Evolutionary conservation across 2,113 vertebrate species (phyloP).

Genomic region (Neopipo cinnamomea): DNA sequence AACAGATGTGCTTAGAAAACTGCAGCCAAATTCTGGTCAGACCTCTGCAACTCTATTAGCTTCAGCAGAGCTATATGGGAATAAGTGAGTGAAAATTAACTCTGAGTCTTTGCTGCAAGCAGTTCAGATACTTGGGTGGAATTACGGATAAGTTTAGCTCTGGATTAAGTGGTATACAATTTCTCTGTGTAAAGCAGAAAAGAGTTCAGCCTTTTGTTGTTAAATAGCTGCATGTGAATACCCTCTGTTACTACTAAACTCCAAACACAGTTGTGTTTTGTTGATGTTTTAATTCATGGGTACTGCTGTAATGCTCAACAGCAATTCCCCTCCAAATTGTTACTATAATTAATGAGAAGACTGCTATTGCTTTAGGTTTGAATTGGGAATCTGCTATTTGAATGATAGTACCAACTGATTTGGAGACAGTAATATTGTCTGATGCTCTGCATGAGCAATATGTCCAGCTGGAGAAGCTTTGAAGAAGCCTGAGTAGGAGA

Average conservation of each 20-base stretch:
- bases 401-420: neutral
- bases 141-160: neutral
- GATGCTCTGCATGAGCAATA: neutral
- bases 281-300: neutral
- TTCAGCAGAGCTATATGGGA: neutral
- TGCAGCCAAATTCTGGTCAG: neutral
- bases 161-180: neutral
- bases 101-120: neutral
- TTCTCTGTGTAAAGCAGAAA: neutral
- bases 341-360: conserved; percentile 7
- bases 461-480: conserved; percentile 14
- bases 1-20: neutral
- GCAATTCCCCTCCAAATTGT: neutral
- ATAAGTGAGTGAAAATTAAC: neutral
- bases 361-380: neutral
- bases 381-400: neutral
- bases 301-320: neutral
- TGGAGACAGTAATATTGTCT: neutral
- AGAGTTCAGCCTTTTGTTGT: neutral
- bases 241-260: neutral
- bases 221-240: neutral
- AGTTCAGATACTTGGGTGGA: neutral
- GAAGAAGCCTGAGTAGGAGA: neutral
- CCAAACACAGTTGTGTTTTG: neutral
- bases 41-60: neutral